Conservation (phyloP, 2,113 vertebrate species). For the Sarotherodon lohbergeri region DNA sequence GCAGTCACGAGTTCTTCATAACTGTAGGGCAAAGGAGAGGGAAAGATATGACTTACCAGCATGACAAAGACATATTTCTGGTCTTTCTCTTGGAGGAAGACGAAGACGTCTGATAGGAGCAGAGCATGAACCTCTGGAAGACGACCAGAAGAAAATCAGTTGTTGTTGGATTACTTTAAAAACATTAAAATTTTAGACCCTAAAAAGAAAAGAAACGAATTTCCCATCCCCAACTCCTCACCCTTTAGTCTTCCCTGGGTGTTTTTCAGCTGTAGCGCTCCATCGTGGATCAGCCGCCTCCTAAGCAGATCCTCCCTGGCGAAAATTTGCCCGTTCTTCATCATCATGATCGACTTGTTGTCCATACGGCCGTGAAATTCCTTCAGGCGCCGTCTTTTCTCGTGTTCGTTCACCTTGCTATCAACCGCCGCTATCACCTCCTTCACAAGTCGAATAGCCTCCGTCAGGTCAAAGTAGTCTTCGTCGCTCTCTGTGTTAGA, state of each 20-base stretch:
- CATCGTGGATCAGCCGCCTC: conserved; percentile 86
- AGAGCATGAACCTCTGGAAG: conserved; percentile 87
- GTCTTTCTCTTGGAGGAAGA: conserved; percentile 97
- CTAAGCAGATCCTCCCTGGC: conserved; percentile 88
- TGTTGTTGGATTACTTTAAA: background rate
- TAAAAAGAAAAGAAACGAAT: background rate
- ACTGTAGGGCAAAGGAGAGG: background rate
- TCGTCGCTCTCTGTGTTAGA: conserved; percentile 77
- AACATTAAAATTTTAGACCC: accelerated
- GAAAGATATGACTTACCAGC: conserved; percentile 77
- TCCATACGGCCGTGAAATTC: conserved; percentile 88
- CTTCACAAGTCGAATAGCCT: conserved; percentile 83
- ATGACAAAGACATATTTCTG: conserved; percentile 94
- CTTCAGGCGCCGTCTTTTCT: conserved; percentile 84
- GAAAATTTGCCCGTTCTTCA: conserved; percentile 95
- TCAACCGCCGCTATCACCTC: conserved; percentile 86
- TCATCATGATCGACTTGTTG: conserved; percentile 94
- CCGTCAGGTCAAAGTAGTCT: conserved; percentile 80
- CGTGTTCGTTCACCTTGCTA: conserved; percentile 89
- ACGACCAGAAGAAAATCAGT: background rate
- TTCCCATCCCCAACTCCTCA: conserved; percentile 64
- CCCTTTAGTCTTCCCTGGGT: conserved; percentile 84
- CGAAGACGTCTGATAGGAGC: conserved; percentile 85
- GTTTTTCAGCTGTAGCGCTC: conserved; percentile 82
- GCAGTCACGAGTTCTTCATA: background rate